Base-by-base conservation (phyloP, 1,140 invertebrate genomes). In the Brachionus koreanus region DNA sequence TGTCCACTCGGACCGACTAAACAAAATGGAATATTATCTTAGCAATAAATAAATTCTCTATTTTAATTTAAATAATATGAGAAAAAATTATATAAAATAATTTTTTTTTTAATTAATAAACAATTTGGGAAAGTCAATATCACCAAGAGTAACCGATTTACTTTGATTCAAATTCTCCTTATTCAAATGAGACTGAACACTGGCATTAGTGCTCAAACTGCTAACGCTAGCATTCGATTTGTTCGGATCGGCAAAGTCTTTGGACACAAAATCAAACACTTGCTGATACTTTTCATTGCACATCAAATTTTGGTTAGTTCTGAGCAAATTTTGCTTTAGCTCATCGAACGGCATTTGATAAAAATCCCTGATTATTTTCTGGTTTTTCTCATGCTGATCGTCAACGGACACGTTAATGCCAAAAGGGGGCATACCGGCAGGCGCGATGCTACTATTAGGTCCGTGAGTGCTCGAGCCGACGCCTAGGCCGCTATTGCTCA, bases 201-300 rank as follows among this genome's bases (percentile, higher is more conserved):
- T 79, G 12, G 25, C 37, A 23, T 42, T 65, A n/a, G 49, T 79
- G 37, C 49, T 57, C 46, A 79, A 23, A 25, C 76, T 79, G 29
- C 33, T 79, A 9, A 39, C 23, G 7, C 49, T 65, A 12, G 29
- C 46, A 65, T 65, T 65, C 4, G 42, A 43, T 39, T 25, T 43
- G 9, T 23, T 46, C 10, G 69, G 10, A 33, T 74, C 43, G 3
- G 9, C 19, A 43, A 79, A 29, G 6, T 61, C 76, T 37, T 79
- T 79, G 4, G 46, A 61, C 1, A 79, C 39, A 16, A 35, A 5
- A 7, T 79, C 76, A 35, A 79, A 43, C 25, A 79, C 76, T 63
- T 79, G 76, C 49, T 79, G 76, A 65, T 79, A 79, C 33, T 79
- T 79, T 57, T 79, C 76, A 42, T 19, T 57, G 49, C 33, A 35